phyloP scores from a whole-genome alignment of 1,140 invertebrate species.

The Copidosoma floridanum region DNA sequence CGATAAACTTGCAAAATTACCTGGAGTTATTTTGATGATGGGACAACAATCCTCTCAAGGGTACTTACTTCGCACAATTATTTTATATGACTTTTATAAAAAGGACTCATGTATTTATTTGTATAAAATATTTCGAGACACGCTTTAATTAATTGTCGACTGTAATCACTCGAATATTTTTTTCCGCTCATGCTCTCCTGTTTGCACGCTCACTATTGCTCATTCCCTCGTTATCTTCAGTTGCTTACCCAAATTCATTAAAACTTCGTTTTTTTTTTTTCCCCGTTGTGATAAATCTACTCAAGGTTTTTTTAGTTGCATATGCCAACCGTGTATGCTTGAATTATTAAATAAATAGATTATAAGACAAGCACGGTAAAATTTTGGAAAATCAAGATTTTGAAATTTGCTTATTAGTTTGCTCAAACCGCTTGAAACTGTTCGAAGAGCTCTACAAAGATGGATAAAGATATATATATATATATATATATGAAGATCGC shows the following conservation, averaged over 20 bases:
- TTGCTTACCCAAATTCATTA: constrained; percentile 25
- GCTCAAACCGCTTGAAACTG: constrained; percentile 5
- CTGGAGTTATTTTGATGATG: not conserved
- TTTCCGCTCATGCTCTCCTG: constrained; percentile 10
- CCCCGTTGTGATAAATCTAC: constrained; percentile 12
- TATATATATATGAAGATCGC: no score
- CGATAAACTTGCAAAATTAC: constrained; percentile 14
- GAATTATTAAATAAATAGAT: constrained; percentile 27
- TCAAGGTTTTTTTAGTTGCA: constrained; percentile 25
- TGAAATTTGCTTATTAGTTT: constrained; percentile 5
- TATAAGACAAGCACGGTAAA: constrained; percentile 19
- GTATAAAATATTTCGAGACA: constrained; percentile 46
- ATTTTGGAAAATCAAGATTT: constrained; percentile 28
- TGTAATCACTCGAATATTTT: constrained; percentile 15
- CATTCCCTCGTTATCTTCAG: not conserved
- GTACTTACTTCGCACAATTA: constrained; percentile 27
- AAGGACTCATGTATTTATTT: constrained; percentile 37
- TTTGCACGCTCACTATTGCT: not conserved
- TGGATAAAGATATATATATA: no score
- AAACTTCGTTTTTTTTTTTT: constrained; percentile 22
- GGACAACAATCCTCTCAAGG: constrained; percentile 22
- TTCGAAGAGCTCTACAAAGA: no score
- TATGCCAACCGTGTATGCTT: constrained; percentile 29
- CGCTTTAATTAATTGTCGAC: constrained; percentile 17
- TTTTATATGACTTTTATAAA: constrained; percentile 36